A percentile compares a stretch with the other conserved stretches of the same genome.
phyloP scores from a whole-genome alignment of 2,888 invertebrate genomes.

The Lycaena phlaeas region DNA sequence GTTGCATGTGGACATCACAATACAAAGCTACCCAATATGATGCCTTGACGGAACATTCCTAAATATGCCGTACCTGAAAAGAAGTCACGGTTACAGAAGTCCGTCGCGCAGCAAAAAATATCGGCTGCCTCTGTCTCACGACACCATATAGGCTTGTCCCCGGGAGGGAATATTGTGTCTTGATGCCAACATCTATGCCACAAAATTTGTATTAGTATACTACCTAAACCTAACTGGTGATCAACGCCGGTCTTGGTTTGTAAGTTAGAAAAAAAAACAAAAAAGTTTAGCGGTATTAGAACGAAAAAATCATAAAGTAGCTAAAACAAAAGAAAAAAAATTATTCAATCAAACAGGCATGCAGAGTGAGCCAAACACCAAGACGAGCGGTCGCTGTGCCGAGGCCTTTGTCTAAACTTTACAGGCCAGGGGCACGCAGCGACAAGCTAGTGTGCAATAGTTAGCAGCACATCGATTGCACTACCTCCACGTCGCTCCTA shows the following conservation, averaged over 20 bases:
- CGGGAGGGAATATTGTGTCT: conserved; percentile 73
- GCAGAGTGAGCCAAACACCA: conserved; percentile 52
- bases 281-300: conserved; percentile 52
- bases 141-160: conserved; percentile 75
- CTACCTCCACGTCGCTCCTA: conserved; percentile 61
- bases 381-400: conserved; percentile 24
- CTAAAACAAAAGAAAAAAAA: conserved; percentile 18
- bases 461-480: conserved; percentile 40
- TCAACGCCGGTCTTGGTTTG: conserved; percentile 56
- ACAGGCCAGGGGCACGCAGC: conserved; percentile 14
- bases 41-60: conserved; percentile 45
- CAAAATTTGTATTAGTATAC: conserved; percentile 41
- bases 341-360: conserved; percentile 43
- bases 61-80: conserved; percentile 51
- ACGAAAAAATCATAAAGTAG: conserved; percentile 23
- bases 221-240: conserved; percentile 39
- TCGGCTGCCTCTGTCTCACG: conserved; percentile 51
- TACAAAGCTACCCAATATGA: conserved; percentile 46
- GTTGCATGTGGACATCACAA: conserved; percentile 48
- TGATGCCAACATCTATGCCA: conserved; percentile 75
- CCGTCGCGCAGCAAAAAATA: conserved; percentile 77
- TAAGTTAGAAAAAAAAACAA: conserved; percentile 36
- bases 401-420: conserved; percentile 10
- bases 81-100: conserved; percentile 77
- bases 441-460: conserved; percentile 31